Evolutionary conservation across 2,888 invertebrate species (phyloP).

Genomic region (Mythimna pallens): DNA sequence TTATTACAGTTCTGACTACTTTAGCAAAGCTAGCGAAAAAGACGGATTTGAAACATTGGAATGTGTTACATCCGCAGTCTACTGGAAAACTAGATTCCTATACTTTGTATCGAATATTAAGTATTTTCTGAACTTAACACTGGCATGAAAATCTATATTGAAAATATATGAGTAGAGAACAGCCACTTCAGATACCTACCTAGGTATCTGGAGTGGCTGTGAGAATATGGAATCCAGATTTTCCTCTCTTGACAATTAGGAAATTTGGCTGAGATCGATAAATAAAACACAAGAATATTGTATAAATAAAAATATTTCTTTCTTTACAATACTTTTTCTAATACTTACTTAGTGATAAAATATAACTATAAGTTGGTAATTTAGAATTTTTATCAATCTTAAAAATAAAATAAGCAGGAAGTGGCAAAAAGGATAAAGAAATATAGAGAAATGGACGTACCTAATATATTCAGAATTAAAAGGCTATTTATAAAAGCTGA

Average conservation of each 20-base stretch:
- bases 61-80: too few relatives aligned
- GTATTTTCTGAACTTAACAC: too few relatives aligned
- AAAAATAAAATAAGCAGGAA: neutral
- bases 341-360: constrained; percentile 59
- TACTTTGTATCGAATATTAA: too few relatives aligned
- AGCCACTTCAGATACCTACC: too few relatives aligned
- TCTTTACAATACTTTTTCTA: constrained; percentile 64
- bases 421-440: neutral
- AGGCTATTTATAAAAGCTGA: constrained; percentile 4
- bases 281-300: constrained; percentile 55
- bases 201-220: neutral
- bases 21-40: too few relatives aligned
- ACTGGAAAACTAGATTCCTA: too few relatives aligned
- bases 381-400: constrained; percentile 3
- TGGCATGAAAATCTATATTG: too few relatives aligned
- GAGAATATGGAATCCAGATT: neutral
- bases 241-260: neutral
- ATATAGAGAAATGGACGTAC: neutral
- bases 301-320: constrained; percentile 68
- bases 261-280: neutral
- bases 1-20: too few relatives aligned
- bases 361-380: constrained; percentile 15
- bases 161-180: too few relatives aligned
- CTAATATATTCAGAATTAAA: constrained; percentile 5
- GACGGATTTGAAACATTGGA: too few relatives aligned